Conservation (phyloP, 2,797 vertebrate species). For the Anabacerthia variegaticeps region DNA sequence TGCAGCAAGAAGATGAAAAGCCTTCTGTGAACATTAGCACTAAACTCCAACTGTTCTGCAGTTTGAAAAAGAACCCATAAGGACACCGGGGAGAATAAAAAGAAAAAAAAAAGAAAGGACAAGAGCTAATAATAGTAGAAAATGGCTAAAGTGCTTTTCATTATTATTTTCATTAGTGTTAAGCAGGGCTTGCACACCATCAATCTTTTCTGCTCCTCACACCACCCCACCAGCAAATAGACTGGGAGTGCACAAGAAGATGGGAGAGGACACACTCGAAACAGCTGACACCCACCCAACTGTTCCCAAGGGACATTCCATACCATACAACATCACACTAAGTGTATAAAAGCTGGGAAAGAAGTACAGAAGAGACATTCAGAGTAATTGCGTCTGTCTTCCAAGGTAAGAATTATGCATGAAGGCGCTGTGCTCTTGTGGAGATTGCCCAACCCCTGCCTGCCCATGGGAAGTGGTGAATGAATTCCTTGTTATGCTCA, state of each 20-base stretch:
- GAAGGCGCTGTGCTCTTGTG: neutral
- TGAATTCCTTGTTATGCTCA: neutral
- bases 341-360: neutral
- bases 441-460: neutral
- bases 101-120: neutral
- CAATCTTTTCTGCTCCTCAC: neutral
- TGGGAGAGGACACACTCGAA: neutral
- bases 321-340: neutral
- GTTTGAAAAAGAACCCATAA: neutral
- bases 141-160: neutral
- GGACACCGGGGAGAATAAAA: fast-evolving
- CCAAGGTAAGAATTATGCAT: fast-evolving
- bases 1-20: neutral
- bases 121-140: neutral
- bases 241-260: no score
- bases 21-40: neutral
- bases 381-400: neutral
- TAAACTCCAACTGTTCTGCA: neutral
- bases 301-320: neutral
- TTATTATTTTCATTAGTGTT: fast-evolving
- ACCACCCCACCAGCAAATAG: fast-evolving
- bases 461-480: neutral
- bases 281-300: neutral
- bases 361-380: neutral
- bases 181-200: neutral